Evolutionary conservation across 2,888 invertebrate species (phyloP).

Genomic region (Axea sp.): DNA sequence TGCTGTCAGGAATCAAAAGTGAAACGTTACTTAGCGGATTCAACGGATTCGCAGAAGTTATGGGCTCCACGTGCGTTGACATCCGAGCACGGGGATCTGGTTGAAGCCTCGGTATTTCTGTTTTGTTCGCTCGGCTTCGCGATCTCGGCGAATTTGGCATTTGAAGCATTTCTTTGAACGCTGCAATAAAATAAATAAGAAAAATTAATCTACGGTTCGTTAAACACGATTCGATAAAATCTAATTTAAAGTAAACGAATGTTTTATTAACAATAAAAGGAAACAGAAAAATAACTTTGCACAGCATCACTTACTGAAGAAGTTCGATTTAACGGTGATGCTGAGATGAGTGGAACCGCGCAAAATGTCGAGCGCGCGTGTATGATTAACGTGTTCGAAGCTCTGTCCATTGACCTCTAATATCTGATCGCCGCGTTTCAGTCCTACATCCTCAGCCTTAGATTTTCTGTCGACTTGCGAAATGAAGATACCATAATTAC

Average conservation of each 20-base stretch:
- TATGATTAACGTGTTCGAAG: conserved; percentile 95
- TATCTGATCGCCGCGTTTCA: conserved; percentile 98
- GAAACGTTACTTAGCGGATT: conserved; percentile 75
- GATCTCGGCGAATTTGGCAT: conserved; percentile 90
- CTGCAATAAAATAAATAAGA: conserved; percentile 72
- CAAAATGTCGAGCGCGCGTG: conserved; percentile 94
- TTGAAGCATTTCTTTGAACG: conserved; percentile 85
- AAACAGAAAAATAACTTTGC: neutral
- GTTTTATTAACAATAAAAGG: neutral
- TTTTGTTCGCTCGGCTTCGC: conserved; percentile 81
- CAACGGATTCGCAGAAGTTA: conserved; percentile 72
- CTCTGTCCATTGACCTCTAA: conserved; percentile 98
- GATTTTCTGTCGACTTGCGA: conserved; percentile 95
- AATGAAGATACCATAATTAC: conserved; percentile 96
- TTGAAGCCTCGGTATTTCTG: conserved; percentile 80
- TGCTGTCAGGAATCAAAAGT: conserved; percentile 74
- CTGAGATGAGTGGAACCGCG: conserved; percentile 96
- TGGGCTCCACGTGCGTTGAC: conserved; percentile 87
- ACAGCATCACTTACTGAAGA: conserved; percentile 87
- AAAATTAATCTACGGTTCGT: conserved; percentile 4
- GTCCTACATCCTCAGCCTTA: conserved; percentile 96
- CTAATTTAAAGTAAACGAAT: neutral
- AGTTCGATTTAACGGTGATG: conserved; percentile 97
- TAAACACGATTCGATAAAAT: too few species aligned
- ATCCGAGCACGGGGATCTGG: conserved; percentile 86